A percentile compares a stretch with the other conserved stretches of the same genome.
phyloP scores from a whole-genome alignment of 2,888 invertebrate genomes.

The Eupeodes latifasciatus region DNA sequence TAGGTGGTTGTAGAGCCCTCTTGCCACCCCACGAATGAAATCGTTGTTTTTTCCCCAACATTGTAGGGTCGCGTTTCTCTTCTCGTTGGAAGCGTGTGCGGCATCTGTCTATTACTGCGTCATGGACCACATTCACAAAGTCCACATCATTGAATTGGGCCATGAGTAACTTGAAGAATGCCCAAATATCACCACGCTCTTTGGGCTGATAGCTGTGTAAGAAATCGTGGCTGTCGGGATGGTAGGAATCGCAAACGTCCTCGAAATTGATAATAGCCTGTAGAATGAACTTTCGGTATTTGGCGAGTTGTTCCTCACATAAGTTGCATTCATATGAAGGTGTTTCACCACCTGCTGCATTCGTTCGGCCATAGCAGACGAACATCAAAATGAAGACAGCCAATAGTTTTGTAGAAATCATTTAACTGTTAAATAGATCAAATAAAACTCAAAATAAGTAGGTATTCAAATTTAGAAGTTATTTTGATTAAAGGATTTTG shows the following conservation, averaged over 20 bases:
- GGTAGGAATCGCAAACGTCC: conserved; percentile 82
- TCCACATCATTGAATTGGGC: conserved; percentile 82
- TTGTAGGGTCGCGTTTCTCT: conserved; percentile 82
- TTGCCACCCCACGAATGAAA: conserved; percentile 84
- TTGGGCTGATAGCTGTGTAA: conserved; percentile 80
- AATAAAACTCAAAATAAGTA: not conserved
- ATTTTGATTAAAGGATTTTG: too few relatives aligned
- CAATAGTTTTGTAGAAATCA: conserved; percentile 47
- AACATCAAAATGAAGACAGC: conserved; percentile 34
- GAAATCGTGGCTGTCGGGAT: conserved; percentile 55
- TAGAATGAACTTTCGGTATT: conserved; percentile 81
- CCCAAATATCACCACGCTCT: conserved; percentile 81
- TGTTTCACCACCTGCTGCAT: conserved; percentile 29
- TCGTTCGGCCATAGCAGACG: conserved; percentile 24
- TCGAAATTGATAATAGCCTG: conserved; percentile 82
- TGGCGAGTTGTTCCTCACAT: conserved; percentile 81
- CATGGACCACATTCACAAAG: conserved; percentile 80
- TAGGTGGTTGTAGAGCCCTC: conserved; percentile 77
- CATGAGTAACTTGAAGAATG: conserved; percentile 82
- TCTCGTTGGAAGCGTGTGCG: conserved; percentile 80
- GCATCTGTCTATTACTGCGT: conserved; percentile 82
- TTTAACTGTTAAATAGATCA: conserved; percentile 37
- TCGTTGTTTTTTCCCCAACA: conserved; percentile 83
- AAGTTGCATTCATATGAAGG: conserved; percentile 56
- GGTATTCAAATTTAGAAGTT: too few relatives aligned